Conservation (phyloP, 2,797 vertebrate species). For the Paedocypris micromegethes region DNA sequence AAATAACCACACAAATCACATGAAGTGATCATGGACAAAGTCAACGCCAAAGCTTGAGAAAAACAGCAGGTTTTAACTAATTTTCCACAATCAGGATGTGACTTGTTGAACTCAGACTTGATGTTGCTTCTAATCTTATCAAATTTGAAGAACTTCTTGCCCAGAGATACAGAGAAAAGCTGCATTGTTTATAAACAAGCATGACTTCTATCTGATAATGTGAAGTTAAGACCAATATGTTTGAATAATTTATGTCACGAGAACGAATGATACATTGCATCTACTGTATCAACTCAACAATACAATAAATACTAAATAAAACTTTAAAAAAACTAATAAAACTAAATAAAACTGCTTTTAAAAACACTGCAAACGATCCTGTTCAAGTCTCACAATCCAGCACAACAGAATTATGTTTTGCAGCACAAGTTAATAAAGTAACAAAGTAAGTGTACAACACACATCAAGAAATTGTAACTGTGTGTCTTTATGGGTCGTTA, state of each 20-base stretch:
- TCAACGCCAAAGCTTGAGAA: too few species aligned
- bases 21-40: too few species aligned
- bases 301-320: too few species aligned
- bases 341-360: too few species aligned
- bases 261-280: conserved; percentile 22
- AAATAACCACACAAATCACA: too few species aligned
- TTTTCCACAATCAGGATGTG: not conserved
- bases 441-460: conserved; percentile 13
- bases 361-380: not conserved
- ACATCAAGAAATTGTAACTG: conserved; percentile 9
- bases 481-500: conserved; percentile 1
- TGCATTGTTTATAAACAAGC: conserved; percentile 21
- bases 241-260: conserved; percentile 18
- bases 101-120: conserved; percentile 15
- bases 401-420: conserved; percentile 17
- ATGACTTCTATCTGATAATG: conserved; percentile 27
- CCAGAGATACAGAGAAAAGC: conserved; percentile 6
- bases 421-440: conserved; percentile 30
- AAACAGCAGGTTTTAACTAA: too few species aligned
- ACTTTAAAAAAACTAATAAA: too few species aligned
- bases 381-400: conserved; percentile 16
- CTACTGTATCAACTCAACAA: not conserved
- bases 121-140: conserved; percentile 14
- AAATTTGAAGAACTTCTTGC: conserved; percentile 24
- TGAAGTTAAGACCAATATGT: conserved; percentile 20